Evolutionary conservation across 2,888 invertebrate species (phyloP), one percentile per base, ranked within the genome.

Genomic region (Brachypterus glaber): DNA sequence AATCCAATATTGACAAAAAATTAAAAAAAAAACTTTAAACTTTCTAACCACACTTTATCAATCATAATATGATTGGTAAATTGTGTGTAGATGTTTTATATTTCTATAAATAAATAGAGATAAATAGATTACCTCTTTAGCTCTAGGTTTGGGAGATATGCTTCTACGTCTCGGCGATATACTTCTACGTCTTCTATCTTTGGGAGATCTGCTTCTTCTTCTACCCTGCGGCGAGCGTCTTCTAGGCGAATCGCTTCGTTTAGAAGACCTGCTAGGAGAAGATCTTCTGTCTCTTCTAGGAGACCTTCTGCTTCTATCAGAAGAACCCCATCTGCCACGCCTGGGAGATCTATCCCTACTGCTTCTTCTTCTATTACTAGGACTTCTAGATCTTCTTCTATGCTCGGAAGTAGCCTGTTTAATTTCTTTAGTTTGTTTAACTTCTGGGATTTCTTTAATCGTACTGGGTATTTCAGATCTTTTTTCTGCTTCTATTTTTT

Each of bases 191-290:
- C 27, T 27, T n/a, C n/a, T n/a, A 18, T 46, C 33, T 30, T 35
- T 48, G 1, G 54, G 52, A 3, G 53, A 53, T 5, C 37, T 30
- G 24, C 42, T 46, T 42, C 49, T 30, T 26, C 42, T 46, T 42
- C 49, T 39, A 33, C 4, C 41, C 33, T 24, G 35, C 13, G 44
- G 32, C 14, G 39, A 29, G 7, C 31, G 40, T n/a, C 40, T 30
- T 9, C 41, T 31, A 8, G 31, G 37, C 29, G 39, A 26, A 7
- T 11, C n/a, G 5, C 17, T 4, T 31, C 11, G 8, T 24, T 24
- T n/a, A n/a, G n/a, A 26, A 9, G 7, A 27, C 13, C 26, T 37
- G 11, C 38, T 27, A n/a, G 35, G 34, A 1, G 41, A 35, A 8
- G 30, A 30, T 16, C 26, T 30, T 14, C 29, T 15, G 12, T 32